A percentile compares a stretch with the other conserved stretches of the same genome.
phyloP scores from a whole-genome alignment of 2,888 invertebrate genomes.

The Pollenia amentaria region DNA sequence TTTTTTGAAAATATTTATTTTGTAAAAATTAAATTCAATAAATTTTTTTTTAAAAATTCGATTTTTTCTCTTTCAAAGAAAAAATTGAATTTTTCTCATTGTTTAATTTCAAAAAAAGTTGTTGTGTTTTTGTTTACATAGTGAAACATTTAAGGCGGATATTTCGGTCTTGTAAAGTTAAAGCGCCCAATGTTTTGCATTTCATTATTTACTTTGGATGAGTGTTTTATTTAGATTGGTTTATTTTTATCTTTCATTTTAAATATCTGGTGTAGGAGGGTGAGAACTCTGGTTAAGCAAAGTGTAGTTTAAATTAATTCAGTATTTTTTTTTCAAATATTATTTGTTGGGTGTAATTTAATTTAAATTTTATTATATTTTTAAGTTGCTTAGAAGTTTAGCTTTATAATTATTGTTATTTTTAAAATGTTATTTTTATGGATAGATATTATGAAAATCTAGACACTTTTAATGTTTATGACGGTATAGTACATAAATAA shows the following conservation, averaged over 20 bases:
- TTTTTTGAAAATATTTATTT: slow-evolving; percentile 34
- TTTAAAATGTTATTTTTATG: not conserved
- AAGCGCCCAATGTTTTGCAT: slow-evolving; percentile 80
- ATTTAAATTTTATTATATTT: slow-evolving; percentile 27
- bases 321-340: not conserved
- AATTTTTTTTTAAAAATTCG: slow-evolving; percentile 34
- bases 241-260: slow-evolving; percentile 52
- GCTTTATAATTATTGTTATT: not conserved
- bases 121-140: slow-evolving; percentile 76
- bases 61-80: slow-evolving; percentile 61
- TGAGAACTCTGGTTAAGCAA: slow-evolving; percentile 83
- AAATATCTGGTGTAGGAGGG: slow-evolving; percentile 76
- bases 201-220: slow-evolving; percentile 39
- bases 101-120: slow-evolving; percentile 32
- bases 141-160: slow-evolving; percentile 83
- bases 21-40: slow-evolving; percentile 34
- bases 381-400: slow-evolving; percentile 14
- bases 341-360: slow-evolving; percentile 25
- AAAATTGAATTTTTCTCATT: slow-evolving; percentile 67
- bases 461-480: too few species aligned
- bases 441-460: too few species aligned
- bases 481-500: too few species aligned
- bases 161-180: slow-evolving; percentile 83
- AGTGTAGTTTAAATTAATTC: slow-evolving; percentile 68
- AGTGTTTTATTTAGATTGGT: slow-evolving; percentile 50